These are phyloP conservation scores for Hapalemur alaotrensis DNA, from an alignment of 2,797 vertebrate species.

Conservation along the genomic window DNA sequence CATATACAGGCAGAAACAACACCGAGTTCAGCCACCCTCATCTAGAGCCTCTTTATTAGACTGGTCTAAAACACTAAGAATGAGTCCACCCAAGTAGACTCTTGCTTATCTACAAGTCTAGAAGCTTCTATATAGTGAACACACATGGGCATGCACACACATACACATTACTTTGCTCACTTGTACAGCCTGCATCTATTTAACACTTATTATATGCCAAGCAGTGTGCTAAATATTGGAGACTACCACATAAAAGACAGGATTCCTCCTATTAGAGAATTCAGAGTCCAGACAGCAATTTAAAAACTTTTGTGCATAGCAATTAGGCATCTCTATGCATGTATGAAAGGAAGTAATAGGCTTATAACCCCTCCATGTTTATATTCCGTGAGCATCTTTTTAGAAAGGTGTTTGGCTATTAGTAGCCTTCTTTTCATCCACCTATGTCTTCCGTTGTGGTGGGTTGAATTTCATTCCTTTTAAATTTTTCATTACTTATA, in stretches of 20 bases:
- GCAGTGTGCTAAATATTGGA: neutral
- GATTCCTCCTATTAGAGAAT: neutral
- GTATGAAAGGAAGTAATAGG: neutral
- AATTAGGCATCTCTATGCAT: neutral
- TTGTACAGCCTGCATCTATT: neutral
- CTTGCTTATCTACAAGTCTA: neutral
- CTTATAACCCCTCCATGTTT: neutral
- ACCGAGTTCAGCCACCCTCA: neutral
- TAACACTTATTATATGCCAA: neutral
- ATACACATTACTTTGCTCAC: neutral
- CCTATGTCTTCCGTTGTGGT: neutral
- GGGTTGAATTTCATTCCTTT: constrained; percentile 53
- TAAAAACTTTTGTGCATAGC: neutral
- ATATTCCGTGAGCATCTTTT: neutral
- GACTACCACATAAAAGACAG: neutral
- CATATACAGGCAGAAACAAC: neutral
- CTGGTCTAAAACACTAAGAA: neutral
- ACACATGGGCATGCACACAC: no score
- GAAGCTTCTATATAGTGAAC: neutral
- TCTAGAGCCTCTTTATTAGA: neutral
- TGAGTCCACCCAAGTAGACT: neutral
- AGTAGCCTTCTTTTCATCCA: neutral
- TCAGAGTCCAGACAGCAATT: neutral
- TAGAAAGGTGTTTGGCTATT: neutral
- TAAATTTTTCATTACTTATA: constrained; percentile 49